Conservation (phyloP, 2,797 vertebrate genomes). For the Prionace glauca region DNA sequence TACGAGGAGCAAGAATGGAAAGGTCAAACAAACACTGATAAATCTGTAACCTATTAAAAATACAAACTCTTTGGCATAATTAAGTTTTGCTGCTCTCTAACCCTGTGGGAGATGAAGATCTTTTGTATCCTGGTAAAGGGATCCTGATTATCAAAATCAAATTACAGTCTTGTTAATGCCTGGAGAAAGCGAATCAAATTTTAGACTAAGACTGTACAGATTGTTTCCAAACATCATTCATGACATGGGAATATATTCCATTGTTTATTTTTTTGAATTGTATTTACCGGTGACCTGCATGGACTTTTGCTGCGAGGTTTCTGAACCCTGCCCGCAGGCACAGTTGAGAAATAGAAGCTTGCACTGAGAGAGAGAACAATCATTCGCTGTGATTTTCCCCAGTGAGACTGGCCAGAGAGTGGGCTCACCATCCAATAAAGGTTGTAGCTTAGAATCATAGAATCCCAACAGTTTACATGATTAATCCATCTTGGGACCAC, state of each 20-base stretch:
- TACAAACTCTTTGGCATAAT: background rate
- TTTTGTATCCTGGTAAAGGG: background rate
- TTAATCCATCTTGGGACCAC: too few relatives aligned
- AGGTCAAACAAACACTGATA: background rate
- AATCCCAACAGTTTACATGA: too few relatives aligned
- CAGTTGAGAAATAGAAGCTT: background rate
- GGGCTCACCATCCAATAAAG: too few relatives aligned
- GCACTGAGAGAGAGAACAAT: background rate
- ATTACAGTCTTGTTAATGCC: background rate
- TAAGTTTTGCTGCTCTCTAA: background rate
- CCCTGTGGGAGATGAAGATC: background rate
- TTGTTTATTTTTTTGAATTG: background rate
- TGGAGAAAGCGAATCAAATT: background rate
- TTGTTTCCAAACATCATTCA: background rate
- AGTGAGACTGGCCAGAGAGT: background rate
- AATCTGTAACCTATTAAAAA: background rate
- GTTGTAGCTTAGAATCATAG: background rate
- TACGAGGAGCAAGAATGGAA: background rate
- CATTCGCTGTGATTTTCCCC: background rate
- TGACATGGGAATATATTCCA: background rate
- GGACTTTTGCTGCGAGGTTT: background rate
- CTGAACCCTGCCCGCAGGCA: background rate
- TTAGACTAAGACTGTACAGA: background rate
- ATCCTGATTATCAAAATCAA: background rate
- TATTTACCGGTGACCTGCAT: background rate